phyloP scores from a whole-genome alignment of 1,140 invertebrate species.

The Lordiphosa stackelbergi region DNA sequence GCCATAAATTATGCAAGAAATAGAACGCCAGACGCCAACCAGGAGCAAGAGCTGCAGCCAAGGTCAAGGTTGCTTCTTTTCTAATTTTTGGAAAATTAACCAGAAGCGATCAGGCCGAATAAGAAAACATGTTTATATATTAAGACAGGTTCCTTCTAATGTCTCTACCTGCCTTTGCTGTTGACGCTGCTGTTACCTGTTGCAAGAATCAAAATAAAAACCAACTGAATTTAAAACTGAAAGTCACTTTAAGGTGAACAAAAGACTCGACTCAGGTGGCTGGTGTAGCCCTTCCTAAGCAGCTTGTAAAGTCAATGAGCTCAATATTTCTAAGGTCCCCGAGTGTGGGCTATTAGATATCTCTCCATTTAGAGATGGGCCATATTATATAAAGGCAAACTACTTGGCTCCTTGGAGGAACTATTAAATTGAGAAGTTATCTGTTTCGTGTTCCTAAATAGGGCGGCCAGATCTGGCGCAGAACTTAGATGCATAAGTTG shows the following conservation, averaged over 20 bases:
- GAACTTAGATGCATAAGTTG: too few species aligned
- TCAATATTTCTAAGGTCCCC: constrained; percentile 1
- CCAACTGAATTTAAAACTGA: constrained; percentile 40
- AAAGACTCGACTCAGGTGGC: constrained; percentile 2
- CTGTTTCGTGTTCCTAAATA: too few species aligned
- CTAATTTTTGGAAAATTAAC: constrained; percentile 6
- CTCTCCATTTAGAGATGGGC: too few species aligned
- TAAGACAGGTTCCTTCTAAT: constrained; percentile 31
- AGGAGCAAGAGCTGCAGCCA: constrained; percentile 35
- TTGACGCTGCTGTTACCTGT: constrained; percentile 22
- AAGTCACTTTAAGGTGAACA: constrained; percentile 60
- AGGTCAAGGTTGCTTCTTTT: constrained; percentile 40
- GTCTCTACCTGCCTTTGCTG: constrained; percentile 23
- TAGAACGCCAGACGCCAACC: constrained; percentile 30
- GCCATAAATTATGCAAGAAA: constrained; percentile 73
- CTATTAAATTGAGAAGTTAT: too few species aligned
- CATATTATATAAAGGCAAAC: too few species aligned
- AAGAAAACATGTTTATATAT: constrained; percentile 20
- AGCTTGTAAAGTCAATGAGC: constrained; percentile 65
- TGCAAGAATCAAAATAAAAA: constrained; percentile 19
- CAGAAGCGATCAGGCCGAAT: constrained; percentile 9
- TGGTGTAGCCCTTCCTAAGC: constrained; percentile 39
- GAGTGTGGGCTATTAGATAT: background rate
- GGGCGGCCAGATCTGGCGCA: too few species aligned
- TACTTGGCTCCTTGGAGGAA: too few species aligned